Conservation (phyloP, 2,113 vertebrate genomes). For the Agelaius tricolor region DNA sequence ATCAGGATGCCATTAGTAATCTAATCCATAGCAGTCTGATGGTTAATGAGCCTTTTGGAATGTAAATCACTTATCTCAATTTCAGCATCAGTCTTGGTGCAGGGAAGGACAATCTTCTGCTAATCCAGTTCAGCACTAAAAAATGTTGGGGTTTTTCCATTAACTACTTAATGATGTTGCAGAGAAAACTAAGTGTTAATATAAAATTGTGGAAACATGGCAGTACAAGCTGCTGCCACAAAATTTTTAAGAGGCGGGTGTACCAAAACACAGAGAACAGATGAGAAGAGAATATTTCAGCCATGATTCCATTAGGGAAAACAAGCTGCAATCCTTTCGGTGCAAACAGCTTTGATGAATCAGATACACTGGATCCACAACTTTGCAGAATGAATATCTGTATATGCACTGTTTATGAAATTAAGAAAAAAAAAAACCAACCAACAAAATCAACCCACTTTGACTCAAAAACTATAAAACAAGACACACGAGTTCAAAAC, state of each 20-base stretch:
- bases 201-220: not conserved
- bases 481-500: not conserved
- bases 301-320: not conserved
- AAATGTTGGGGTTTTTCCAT: not conserved
- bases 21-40: not conserved
- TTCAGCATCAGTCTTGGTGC: not conserved
- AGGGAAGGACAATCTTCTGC: not conserved
- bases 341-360: not conserved
- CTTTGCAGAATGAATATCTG: not conserved
- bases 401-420: not conserved
- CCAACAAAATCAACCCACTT: not conserved
- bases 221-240: not conserved
- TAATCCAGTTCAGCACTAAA: not conserved
- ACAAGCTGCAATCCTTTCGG: not conserved
- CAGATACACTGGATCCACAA: not conserved
- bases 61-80: constrained; percentile 9
- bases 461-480: not conserved
- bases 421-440: not conserved
- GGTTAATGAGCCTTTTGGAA: constrained; percentile 8
- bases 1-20: constrained; percentile 20
- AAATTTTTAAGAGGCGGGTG: not conserved
- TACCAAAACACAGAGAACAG: not conserved
- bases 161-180: not conserved
- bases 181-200: not conserved
- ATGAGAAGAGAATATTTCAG: not conserved